phyloP scores from a whole-genome alignment of 2,888 invertebrate species.

The Biston stratarius region DNA sequence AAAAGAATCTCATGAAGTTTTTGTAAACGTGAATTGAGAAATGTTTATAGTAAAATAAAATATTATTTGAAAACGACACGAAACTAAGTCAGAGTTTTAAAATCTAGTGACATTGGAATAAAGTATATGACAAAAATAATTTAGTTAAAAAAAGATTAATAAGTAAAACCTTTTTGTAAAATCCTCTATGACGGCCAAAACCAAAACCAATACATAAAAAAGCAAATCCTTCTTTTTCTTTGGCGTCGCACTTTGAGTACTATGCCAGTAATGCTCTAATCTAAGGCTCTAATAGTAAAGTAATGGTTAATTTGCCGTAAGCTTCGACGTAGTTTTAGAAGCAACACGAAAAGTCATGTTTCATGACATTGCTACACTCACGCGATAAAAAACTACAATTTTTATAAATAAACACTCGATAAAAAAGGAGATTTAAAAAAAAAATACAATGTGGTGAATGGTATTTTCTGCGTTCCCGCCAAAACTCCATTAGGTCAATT shows the following conservation, averaged over 20 bases:
- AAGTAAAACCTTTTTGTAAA: background rate
- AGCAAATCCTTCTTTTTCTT: background rate
- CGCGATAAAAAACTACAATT: too few species aligned
- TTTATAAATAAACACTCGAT: too few species aligned
- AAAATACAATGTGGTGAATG: too few species aligned
- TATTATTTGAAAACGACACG: background rate
- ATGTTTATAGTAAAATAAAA: slow-evolving; percentile 11
- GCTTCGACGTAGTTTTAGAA: too few species aligned
- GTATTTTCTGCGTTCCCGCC: too few species aligned
- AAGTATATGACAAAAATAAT: background rate
- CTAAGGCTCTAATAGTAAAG: too few species aligned
- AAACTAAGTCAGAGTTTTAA: background rate
- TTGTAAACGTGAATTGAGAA: slow-evolving; percentile 8
- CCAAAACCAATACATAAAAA: background rate
- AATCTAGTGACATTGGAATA: background rate
- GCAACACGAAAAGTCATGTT: too few species aligned
- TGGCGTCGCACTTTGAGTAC: background rate
- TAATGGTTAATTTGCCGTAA: too few species aligned
- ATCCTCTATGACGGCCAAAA: background rate
- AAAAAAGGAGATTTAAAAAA: too few species aligned
- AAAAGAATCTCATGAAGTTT: slow-evolving; percentile 33
- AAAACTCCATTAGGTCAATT: too few species aligned
- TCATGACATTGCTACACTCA: too few species aligned
- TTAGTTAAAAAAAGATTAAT: background rate
- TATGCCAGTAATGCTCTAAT: too few species aligned